Conservation (phyloP, 2,113 vertebrate species). For the Telmatochromis sp. region DNA sequence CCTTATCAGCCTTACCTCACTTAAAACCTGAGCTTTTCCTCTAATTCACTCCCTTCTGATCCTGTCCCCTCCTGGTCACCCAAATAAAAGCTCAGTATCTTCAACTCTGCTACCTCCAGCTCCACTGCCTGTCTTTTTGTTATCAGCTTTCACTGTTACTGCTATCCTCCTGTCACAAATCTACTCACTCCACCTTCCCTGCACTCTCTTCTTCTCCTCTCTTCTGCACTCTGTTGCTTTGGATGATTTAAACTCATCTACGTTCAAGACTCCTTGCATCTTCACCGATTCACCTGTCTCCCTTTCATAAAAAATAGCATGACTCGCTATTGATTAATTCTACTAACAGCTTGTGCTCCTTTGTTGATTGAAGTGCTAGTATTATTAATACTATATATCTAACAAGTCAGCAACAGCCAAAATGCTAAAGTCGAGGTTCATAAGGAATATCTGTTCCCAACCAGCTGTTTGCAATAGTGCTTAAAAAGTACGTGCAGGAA, state of each 20-base stretch:
- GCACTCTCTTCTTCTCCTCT: background rate
- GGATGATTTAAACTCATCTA: background rate
- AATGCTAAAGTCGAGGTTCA: background rate
- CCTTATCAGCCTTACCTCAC: background rate
- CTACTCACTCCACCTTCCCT: background rate
- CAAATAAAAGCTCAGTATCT: background rate
- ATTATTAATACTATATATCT: background rate
- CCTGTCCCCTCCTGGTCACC: background rate
- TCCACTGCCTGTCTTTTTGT: background rate
- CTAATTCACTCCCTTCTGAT: background rate
- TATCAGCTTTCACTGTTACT: background rate
- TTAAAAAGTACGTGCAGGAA: background rate
- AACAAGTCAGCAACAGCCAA: background rate
- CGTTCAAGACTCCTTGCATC: accelerated
- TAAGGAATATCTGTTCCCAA: background rate
- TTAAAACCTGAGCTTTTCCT: background rate
- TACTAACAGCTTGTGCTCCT: background rate
- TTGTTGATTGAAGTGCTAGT: background rate
- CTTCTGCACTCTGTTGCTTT: background rate
- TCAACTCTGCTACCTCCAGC: background rate
- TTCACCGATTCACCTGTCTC: background rate
- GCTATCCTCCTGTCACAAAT: accelerated
- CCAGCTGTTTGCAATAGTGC: accelerated
- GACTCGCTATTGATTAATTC: background rate
- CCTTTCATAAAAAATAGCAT: background rate